phyloP scores from a whole-genome alignment of 2,113 vertebrate species.

The Piprites chloris region DNA sequence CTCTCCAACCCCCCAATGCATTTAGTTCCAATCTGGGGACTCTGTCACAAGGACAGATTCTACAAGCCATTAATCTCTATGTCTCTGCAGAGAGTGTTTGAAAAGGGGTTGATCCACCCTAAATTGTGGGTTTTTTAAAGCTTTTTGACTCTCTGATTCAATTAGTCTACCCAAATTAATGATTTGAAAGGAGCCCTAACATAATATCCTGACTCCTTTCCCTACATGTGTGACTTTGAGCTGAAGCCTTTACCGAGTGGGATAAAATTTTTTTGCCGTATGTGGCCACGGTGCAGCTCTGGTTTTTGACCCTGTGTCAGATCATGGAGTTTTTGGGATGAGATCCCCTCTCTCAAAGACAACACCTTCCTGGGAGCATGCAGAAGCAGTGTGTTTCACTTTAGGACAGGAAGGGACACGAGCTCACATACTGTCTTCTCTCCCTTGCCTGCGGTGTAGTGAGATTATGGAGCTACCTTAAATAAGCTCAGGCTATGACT shows the following conservation, averaged over 20 bases:
- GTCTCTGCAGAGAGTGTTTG: neutral
- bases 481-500: slow-evolving; percentile 49
- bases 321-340: neutral
- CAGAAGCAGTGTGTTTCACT: neutral
- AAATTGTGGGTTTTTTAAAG: neutral
- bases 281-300: neutral
- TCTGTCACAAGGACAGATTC: neutral
- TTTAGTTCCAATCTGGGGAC: neutral
- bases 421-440: neutral
- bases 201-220: neutral
- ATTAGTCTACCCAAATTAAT: neutral
- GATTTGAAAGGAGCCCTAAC: neutral
- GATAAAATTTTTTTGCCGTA: neutral
- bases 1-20: neutral
- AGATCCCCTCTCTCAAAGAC: neutral
- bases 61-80: neutral
- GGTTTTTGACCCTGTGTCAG: neutral
- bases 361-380: neutral
- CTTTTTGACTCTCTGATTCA: neutral
- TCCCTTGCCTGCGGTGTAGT: neutral
- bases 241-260: neutral
- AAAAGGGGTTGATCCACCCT: neutral
- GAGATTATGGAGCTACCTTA: slow-evolving; percentile 61
- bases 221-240: neutral
- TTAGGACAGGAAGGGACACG: neutral